Base-by-base conservation (phyloP, 2,888 invertebrate species). In the Polylopha cassiicola region DNA sequence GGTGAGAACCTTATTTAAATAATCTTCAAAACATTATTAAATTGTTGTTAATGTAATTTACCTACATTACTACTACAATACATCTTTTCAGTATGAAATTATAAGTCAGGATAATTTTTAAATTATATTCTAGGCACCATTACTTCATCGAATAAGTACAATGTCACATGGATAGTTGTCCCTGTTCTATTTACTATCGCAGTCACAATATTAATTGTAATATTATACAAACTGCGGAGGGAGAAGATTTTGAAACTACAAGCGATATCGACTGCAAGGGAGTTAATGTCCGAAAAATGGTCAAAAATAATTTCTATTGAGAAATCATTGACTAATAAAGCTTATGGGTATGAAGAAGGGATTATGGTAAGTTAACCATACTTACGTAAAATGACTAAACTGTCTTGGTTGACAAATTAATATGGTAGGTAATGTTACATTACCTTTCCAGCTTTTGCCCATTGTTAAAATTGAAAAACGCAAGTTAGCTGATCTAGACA, bases 391-490 rank as follows among this genome's bases (percentile, higher is more conserved):
- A n/a, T n/a, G n/a, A n/a, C n/a, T n/a, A n/a, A n/a, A n/a, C n/a
- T n/a, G n/a, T n/a, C n/a, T n/a, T n/a, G n/a, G n/a, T n/a, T n/a
- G n/a, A n/a, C n/a, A n/a, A n/a, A n/a, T n/a, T n/a, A n/a, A n/a
- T n/a, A n/a, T n/a, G n/a, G n/a, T n/a, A n/a, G n/a, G n/a, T 22
- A 4, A 22, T 9, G 7, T 7, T 26, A 14, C 14, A 26, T n/a
- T 9, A 4, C 9, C 6, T 7, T 30, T 30, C 24, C 20, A 18
- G 13, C 11, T 7, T 21, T 91, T 95, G 91, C 97, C 97, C 3
- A 90, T 97, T 14, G 95, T 97, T 0, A 95, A 95, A 76, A 95
- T 96, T 32, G 95, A 94, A 68, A 95, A 94, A 59, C 94, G 95
- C 65, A 92, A 94, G 61, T 74, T 89, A 1, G 90, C 92, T 0